A percentile compares a stretch with the other conserved stretches of the same genome.
Conservation (phyloP, 2,113 vertebrate genomes). For the Etheostoma spectabile region DNA sequence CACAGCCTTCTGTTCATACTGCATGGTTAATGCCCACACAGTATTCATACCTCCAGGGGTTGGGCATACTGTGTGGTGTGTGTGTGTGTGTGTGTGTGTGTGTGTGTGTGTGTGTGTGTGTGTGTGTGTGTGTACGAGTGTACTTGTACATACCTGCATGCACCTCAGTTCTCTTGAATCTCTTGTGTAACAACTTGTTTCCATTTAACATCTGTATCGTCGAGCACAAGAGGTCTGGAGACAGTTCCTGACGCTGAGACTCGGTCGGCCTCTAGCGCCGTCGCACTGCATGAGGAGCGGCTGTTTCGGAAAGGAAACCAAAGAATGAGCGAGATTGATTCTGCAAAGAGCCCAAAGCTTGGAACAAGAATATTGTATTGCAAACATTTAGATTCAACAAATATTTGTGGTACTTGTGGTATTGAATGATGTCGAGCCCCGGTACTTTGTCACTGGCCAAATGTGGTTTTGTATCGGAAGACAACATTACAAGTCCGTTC, state of each 20-base stretch:
- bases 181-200: neutral
- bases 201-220: neutral
- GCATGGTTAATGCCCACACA: conserved; percentile 56
- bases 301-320: neutral
- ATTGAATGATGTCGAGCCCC: neutral
- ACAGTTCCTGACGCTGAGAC: neutral
- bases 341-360: neutral
- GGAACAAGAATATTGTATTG: neutral
- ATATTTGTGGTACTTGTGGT: neutral
- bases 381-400: neutral
- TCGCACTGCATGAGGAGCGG: too few relatives aligned
- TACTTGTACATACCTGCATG: conserved; percentile 39
- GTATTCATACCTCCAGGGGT: conserved; percentile 46
- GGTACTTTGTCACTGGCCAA: too few relatives aligned
- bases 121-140: conserved; percentile 14
- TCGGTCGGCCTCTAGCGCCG: too few relatives aligned
- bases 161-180: neutral
- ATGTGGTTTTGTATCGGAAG: neutral
- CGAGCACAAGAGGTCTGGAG: neutral
- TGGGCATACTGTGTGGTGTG: conserved; percentile 1
- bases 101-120: neutral
- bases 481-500: neutral
- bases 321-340: neutral
- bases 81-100: neutral
- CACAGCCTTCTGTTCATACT: conserved; percentile 50